phyloP scores from a whole-genome alignment of 2,888 invertebrate species.

The Phortica okadai region DNA sequence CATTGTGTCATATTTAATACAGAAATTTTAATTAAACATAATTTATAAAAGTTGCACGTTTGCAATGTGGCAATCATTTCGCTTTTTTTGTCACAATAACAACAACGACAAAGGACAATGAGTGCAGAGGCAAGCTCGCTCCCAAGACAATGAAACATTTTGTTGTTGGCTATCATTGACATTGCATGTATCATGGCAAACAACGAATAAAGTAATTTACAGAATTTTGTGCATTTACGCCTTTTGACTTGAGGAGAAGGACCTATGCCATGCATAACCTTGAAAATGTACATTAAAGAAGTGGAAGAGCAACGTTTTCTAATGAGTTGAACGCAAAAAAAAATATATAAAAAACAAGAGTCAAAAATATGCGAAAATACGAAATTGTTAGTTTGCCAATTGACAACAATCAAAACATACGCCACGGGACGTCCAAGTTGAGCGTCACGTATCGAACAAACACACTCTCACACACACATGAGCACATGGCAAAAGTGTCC shows the following conservation, averaged over 20 bases:
- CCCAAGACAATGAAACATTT: background rate
- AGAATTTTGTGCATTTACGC: constrained; percentile 52
- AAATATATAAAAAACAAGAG: background rate
- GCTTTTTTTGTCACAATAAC: constrained; percentile 34
- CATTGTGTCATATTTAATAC: constrained; percentile 77
- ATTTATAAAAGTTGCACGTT: constrained; percentile 76
- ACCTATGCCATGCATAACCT: background rate
- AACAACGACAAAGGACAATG: background rate
- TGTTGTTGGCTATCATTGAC: constrained; percentile 30
- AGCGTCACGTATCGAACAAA: background rate
- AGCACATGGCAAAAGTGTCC: background rate
- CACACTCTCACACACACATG: background rate
- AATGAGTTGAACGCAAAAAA: background rate
- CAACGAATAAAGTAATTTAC: constrained; percentile 68
- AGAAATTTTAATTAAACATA: constrained; percentile 77
- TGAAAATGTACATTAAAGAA: background rate
- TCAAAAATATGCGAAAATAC: background rate
- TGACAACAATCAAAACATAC: background rate
- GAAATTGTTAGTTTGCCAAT: background rate
- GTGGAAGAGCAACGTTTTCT: background rate
- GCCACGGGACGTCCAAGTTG: background rate
- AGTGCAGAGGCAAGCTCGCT: too few relatives aligned
- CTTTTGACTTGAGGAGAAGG: background rate
- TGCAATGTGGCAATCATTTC: constrained; percentile 44
- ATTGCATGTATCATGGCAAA: constrained; percentile 50